A percentile compares a stretch with the other conserved stretches of the same genome.
Conservation (phyloP, 2,888 invertebrate species). For the Glaucopsyche alexis region DNA sequence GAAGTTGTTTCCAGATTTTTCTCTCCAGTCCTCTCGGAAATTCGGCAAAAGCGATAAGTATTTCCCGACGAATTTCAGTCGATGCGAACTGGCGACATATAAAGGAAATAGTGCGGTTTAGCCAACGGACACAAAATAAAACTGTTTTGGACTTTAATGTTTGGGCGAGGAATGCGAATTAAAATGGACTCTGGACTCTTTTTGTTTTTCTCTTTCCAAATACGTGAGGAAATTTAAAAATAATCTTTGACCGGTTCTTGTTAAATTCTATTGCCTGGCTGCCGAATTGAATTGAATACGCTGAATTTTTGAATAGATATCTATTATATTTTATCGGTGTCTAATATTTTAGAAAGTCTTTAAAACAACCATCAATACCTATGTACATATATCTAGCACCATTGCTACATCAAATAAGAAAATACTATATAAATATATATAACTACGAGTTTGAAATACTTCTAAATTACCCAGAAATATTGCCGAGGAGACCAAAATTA, state of each 20-base stretch:
- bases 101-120: conserved; percentile 24
- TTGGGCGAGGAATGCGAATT: conserved; percentile 39
- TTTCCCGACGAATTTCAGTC: conserved; percentile 30
- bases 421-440: too few relatives aligned
- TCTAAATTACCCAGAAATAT: too few relatives aligned
- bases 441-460: too few relatives aligned
- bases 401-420: too few relatives aligned
- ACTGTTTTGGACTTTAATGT: conserved; percentile 39
- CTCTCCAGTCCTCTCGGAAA: conserved; percentile 4
- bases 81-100: conserved; percentile 11
- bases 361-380: too few relatives aligned
- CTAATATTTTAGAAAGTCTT: too few relatives aligned
- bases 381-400: too few relatives aligned
- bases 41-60: conserved; percentile 2
- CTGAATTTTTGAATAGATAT: too few relatives aligned
- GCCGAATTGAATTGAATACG: too few relatives aligned
- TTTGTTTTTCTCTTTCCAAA: not conserved
- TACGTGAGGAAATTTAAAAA: conserved; percentile 2
- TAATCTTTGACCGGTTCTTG: not conserved
- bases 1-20: conserved; percentile 1
- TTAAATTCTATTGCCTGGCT: not conserved
- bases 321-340: too few relatives aligned
- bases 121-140: conserved; percentile 39
- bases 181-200: conserved; percentile 29
- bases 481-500: not conserved